A percentile compares a stretch with the other conserved stretches of the same genome.
These are phyloP conservation scores for Athalia rosae DNA, from an alignment of 2,888 invertebrate species.

Conservation along the genomic window DNA sequence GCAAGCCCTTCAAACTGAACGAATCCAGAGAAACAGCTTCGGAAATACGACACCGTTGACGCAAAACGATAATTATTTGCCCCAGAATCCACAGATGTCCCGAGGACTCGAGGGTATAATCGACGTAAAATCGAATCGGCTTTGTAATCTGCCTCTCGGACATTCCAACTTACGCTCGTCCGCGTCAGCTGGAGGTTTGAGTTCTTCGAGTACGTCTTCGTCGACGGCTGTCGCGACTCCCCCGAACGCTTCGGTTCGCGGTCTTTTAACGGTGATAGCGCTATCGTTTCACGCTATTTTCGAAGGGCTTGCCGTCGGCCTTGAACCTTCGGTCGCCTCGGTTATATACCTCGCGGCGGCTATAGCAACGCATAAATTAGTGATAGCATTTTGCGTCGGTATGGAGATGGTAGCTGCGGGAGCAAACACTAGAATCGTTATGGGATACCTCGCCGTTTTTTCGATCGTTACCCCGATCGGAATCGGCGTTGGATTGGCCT, in stretches of 20 bases:
- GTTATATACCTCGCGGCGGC: slow-evolving; percentile 78
- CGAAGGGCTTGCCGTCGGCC: slow-evolving; percentile 81
- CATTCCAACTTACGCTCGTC: slow-evolving; percentile 3
- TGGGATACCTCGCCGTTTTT: slow-evolving; percentile 78
- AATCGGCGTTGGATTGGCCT: slow-evolving; percentile 78
- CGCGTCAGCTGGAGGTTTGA: neutral
- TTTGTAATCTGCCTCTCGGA: slow-evolving; percentile 11
- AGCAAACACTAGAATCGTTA: slow-evolving; percentile 76
- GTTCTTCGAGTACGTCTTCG: slow-evolving; percentile 11
- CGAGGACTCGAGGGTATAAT: slow-evolving; percentile 7
- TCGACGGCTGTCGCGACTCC: neutral
- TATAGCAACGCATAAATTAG: slow-evolving; percentile 81
- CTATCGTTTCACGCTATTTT: slow-evolving; percentile 82
- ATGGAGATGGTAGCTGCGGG: slow-evolving; percentile 75
- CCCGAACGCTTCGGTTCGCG: slow-evolving; percentile 75
- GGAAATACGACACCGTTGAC: slow-evolving; percentile 34
- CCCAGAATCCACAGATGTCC: slow-evolving; percentile 17
- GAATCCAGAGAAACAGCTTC: slow-evolving; percentile 29
- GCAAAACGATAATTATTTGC: slow-evolving; percentile 31
- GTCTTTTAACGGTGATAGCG: slow-evolving; percentile 79
- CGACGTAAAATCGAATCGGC: slow-evolving; percentile 3
- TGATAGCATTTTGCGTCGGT: slow-evolving; percentile 81
- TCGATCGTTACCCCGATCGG: slow-evolving; percentile 83
- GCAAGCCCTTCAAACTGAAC: neutral
- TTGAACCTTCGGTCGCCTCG: slow-evolving; percentile 76